Base-by-base conservation (phyloP, 2,888 invertebrate genomes). In the Buathra laborator region DNA sequence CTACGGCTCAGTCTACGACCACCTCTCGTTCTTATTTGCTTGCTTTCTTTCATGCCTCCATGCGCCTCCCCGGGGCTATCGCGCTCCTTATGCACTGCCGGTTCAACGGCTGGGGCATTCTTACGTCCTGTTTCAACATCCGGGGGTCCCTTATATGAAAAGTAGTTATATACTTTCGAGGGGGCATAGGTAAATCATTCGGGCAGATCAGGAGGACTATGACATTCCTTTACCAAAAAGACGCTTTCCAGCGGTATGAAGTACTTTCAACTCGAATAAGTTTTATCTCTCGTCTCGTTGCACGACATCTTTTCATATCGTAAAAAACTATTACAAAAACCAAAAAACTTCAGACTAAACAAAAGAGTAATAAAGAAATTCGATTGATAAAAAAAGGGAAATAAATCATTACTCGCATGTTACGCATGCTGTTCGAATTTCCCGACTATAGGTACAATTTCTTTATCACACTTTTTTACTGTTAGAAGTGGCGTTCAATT, bases 11-110 rank as follows among this genome's bases (percentile, higher is more conserved):
- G 44, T 64, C 74, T 48, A 62, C 70, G 72, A 56, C 68, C 64
- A 71, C 74, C 37, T 75, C 79, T 80, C 78, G 71, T 53, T 53
- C 44, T 64, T 81, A 85, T 85, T 78, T 86, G 56, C 83, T 85
- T 81, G 81, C 86, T 83, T 88, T 76, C 64, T 82, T 85, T 84
- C 53, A 14, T 70, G 72, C 83, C 74, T 81, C 79, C 51, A 67
- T 80, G 56, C 76, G 71, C 81, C 79, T 74, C 78, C 87, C 87
- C 84, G 75, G 86, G 83, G 88, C 86, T 74, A 86, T 84, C 75
- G 83, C 72, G 75, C 56, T 46, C 71, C 51, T 19, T 53, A 51
- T 75, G 48, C 75, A 81, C 32, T 24, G 29, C 59, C 56, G 56
- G 46, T 67, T 10, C 46, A 67, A 66, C 37, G 16, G n/a, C 48